These are phyloP conservation scores for Pseudochromis fuscus DNA, from an alignment of 2,797 vertebrate genomes.

Conservation along the genomic window DNA sequence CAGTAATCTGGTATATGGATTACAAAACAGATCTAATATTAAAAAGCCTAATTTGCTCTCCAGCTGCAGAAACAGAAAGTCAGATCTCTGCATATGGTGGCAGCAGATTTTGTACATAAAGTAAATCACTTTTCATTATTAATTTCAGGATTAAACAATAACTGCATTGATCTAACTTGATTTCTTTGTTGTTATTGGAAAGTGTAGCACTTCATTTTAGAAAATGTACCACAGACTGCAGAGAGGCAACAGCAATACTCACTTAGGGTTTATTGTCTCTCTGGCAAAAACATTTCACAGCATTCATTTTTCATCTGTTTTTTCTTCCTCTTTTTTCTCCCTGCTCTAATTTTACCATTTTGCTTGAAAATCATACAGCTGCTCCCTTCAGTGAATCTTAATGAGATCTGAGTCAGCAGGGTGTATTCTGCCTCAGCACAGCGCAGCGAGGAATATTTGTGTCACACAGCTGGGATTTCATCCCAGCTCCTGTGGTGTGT, in stretches of 20 bases:
- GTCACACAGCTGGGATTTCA: constrained; percentile 59
- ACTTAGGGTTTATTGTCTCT: constrained; percentile 36
- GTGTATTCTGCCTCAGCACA: constrained; percentile 46
- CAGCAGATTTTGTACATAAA: constrained; percentile 10
- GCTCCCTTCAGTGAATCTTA: constrained; percentile 63
- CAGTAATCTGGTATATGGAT: neutral
- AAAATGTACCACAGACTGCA: neutral
- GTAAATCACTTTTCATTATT: constrained; percentile 9
- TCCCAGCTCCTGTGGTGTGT: constrained; percentile 27
- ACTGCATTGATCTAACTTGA: neutral
- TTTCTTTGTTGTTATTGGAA: constrained; percentile 1
- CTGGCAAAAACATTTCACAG: constrained; percentile 38
- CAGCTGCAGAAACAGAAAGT: neutral
- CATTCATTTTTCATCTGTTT: constrained; percentile 44
- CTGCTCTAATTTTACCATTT: constrained; percentile 64
- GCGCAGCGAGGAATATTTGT: constrained; percentile 59
- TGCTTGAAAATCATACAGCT: constrained; percentile 53
- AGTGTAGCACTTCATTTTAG: neutral
- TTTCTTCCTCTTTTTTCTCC: constrained; percentile 16
- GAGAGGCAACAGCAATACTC: constrained; percentile 23
- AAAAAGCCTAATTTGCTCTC: constrained; percentile 12
- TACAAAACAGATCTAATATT: neutral
- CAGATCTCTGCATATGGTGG: neutral
- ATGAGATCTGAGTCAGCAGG: constrained; percentile 74
- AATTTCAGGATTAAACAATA: neutral